Evolutionary conservation across 2,797 vertebrate species (phyloP), one percentile per base, ranked within the genome.

Genomic region (Cryptoprocta ferox): DNA sequence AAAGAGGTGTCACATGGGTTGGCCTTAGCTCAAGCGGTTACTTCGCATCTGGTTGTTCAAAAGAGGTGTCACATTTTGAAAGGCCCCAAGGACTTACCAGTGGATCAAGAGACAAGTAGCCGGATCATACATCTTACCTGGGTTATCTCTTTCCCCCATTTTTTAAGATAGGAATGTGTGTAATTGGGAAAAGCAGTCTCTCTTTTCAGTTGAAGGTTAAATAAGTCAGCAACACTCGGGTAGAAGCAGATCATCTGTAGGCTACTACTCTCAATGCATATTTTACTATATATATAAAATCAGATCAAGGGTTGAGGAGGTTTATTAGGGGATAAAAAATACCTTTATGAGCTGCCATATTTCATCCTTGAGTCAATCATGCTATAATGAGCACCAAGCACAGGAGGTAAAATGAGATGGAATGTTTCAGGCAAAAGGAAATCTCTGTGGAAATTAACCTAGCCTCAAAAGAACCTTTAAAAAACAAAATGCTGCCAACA

Each of bases 281-380:
- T 96, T 97, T 97, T 91, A 59, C 70, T 95, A 76, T 24, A 84
- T 0, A 85, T 89, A 95, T 73, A 94, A 78, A 93, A 92, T 2
- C 19, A 95, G 80, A 97, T 95, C 68, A 93, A 96, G 88, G n/a
- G 89, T 96, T 89, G 92, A 71, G 21, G 19, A 50, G 2, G n/a
- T 98, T 79, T 92, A 96, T 97, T 82, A 95, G 32, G 39, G 76
- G 61, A 89, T 82, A 39, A 28, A 96, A 96, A 92, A 82, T 93
- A 82, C 19, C 18, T 97, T 98, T 97, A 92, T 7, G 12, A 39
- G 32, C 24, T 84, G 28, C 59, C 28, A 13, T 97, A 92, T 97
- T 98, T 98, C 92, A 76, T 76, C 56, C 39, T 56, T 88, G 71
- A 96, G 39, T 98, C 87, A 97, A 96, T 98, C 98, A 93, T 53